Base-by-base conservation (phyloP, 2,797 vertebrate species). In the Takifugu ocellatus region DNA sequence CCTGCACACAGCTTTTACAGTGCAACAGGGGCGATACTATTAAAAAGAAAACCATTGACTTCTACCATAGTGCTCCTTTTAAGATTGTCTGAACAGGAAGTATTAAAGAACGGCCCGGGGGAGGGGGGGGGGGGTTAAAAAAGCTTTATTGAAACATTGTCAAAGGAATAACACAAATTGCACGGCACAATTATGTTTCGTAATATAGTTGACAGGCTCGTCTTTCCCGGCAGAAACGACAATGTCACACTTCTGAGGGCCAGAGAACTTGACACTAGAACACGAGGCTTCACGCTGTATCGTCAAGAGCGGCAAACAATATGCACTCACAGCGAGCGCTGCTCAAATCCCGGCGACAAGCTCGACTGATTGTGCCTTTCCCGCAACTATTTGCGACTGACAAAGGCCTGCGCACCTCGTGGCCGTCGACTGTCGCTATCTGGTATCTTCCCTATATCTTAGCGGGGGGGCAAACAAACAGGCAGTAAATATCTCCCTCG, bases 241-340 rank as follows among this genome's bases (percentile, higher is more conserved):
- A 57, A 75, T 71, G 54, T 81, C 71, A 70, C 56, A 21, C 74
- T 67, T 67, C 71, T 79, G 73, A 84, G 88, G 75, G 73, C 75
- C 74, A 61, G 76, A 60, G 75, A 85, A 81, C 81, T 57, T 54
- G 64, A 68, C 61, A 51, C 53, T 6, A 36, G 45, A 68, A 61
- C 42, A n/a, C 49, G 61, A 51, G 49, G 82, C 77, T 75, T 81
- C 55, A 36, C 45, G 59, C 82, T 77, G 77, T 51, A 4, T 70
- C 84, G 85, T 90, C 87, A 91, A 90, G 88, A 88, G 86, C 83
- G 73, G 82, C 85, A 88, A 85, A 91, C 87, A 91, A 90, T 89
- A 88, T 86, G 79, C 83, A 89, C 86, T 91, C 78, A 84, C 77
- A 56, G 75, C 73, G 73, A 87, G 84, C 77, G 79, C 75, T 25